phyloP scores from a whole-genome alignment of 1,140 invertebrate genomes.

The Eufriesea mexicana region DNA sequence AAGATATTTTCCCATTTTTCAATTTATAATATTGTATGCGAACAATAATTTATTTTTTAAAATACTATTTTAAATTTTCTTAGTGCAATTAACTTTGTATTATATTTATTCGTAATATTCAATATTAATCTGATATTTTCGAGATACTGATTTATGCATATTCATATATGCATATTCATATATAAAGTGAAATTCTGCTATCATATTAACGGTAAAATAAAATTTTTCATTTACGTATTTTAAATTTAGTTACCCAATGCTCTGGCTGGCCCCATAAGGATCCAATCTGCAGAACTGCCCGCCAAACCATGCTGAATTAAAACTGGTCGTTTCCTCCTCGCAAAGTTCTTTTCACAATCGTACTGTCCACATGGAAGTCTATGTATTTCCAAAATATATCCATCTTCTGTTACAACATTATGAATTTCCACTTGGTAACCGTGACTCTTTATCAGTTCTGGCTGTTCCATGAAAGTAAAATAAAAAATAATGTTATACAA shows the following conservation, averaged over 20 bases:
- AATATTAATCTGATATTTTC: too few species aligned
- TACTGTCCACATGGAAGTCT: constrained; percentile 84
- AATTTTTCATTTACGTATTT: too few species aligned
- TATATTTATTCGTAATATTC: too few species aligned
- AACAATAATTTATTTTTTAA: too few species aligned
- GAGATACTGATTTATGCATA: too few species aligned
- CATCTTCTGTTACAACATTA: constrained; percentile 83
- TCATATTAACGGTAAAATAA: too few species aligned
- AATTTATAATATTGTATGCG: too few species aligned
- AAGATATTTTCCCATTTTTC: too few species aligned
- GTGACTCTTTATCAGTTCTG: constrained; percentile 83
- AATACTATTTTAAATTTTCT: too few species aligned
- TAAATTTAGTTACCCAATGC: constrained; percentile 82
- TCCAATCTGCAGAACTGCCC: constrained; percentile 88
- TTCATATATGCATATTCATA: too few species aligned
- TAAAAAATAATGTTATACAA: constrained; percentile 47
- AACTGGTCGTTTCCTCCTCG: constrained; percentile 82
- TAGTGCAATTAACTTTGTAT: too few species aligned
- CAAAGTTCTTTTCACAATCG: constrained; percentile 61
- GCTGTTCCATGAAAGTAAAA: constrained; percentile 79
- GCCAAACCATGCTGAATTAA: constrained; percentile 90
- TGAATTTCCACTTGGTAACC: constrained; percentile 88
- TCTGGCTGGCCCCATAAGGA: constrained; percentile 85
- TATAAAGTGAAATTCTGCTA: too few species aligned
- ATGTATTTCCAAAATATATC: constrained; percentile 84